Conservation (phyloP, 2,797 vertebrate species). For the Apogon talboti region DNA sequence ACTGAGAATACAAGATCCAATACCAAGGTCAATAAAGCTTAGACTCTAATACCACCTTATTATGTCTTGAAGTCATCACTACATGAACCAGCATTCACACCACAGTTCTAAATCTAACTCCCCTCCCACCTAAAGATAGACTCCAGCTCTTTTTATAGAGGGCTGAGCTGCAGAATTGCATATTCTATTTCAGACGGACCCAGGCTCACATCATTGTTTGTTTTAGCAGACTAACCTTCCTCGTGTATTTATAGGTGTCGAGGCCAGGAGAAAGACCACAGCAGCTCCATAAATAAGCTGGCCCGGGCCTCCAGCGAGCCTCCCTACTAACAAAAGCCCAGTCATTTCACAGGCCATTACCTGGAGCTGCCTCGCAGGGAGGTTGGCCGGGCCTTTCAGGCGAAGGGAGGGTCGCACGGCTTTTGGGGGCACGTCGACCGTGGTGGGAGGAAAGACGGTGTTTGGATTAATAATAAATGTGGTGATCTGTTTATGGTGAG, state of each 20-base stretch:
- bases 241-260: slow-evolving; percentile 80
- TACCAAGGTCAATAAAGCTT: slow-evolving; percentile 46
- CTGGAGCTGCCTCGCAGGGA: slow-evolving; percentile 66
- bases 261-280: slow-evolving; percentile 81
- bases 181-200: slow-evolving; percentile 78
- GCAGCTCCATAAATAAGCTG: slow-evolving; percentile 83
- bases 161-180: slow-evolving; percentile 71
- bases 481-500: slow-evolving; percentile 62
- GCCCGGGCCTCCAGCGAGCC: slow-evolving; percentile 65
- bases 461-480: slow-evolving; percentile 75
- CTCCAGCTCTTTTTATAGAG: slow-evolving; percentile 66
- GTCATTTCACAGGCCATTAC: slow-evolving; percentile 84
- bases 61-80: slow-evolving; percentile 55
- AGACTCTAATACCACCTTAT: slow-evolving; percentile 52
- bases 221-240: slow-evolving; percentile 76
- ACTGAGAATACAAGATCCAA: slow-evolving; percentile 20
- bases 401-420: slow-evolving; percentile 50
- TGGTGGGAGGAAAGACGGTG: slow-evolving; percentile 59
- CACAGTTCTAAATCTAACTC: slow-evolving; percentile 59
- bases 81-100: slow-evolving; percentile 56
- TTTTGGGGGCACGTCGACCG: slow-evolving; percentile 50
- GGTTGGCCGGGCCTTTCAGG: slow-evolving; percentile 39
- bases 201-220: slow-evolving; percentile 82
- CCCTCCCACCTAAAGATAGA: slow-evolving; percentile 71
- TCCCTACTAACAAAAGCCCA: slow-evolving; percentile 80